Percentiles rank a stretch among this genome's conserved stretches.
Evolutionary conservation across 2,113 vertebrate species (phyloP).

Genomic region (Danio rerio): DNA sequence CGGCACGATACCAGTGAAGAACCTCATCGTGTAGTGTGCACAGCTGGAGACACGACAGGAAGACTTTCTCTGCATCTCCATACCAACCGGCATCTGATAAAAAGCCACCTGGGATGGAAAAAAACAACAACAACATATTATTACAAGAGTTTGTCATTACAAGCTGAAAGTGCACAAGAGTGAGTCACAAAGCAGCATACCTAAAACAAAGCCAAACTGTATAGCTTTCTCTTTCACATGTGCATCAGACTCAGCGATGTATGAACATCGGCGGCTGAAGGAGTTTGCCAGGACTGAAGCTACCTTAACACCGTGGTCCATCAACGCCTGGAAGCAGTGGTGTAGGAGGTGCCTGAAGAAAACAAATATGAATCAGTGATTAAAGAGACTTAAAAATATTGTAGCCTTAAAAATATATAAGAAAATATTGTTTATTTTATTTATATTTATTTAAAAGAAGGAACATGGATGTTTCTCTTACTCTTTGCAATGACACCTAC

Average conservation of each 20-base stretch:
- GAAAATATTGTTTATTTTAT: not conserved
- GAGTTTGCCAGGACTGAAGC: conserved; percentile 96
- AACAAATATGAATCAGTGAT: not conserved
- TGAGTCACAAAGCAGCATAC: conserved; percentile 68
- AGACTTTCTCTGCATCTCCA: conserved; percentile 97
- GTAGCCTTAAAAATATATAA: not conserved
- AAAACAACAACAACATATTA: conserved; percentile 3
- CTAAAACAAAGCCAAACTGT: conserved; percentile 96
- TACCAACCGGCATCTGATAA: conserved; percentile 98
- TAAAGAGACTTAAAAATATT: not conserved
- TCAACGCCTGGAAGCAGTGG: conserved; percentile 98
- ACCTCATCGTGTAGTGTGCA: conserved; percentile 96
- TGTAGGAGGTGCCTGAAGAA: conserved; percentile 91
- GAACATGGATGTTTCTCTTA: not conserved
- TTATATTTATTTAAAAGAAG: not conserved
- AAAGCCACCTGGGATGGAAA: conserved; percentile 85
- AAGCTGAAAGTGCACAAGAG: not conserved
- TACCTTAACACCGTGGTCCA: conserved; percentile 98
- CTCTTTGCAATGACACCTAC: not conserved
- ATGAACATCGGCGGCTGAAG: conserved; percentile 96
- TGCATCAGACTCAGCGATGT: conserved; percentile 94
- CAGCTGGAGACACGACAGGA: conserved; percentile 95
- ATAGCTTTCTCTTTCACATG: conserved; percentile 98
- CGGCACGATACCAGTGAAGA: conserved; percentile 93
- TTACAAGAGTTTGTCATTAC: conserved; percentile 34